Conservation (phyloP, 1,140 invertebrate species). For the Atta cephalotes region DNA sequence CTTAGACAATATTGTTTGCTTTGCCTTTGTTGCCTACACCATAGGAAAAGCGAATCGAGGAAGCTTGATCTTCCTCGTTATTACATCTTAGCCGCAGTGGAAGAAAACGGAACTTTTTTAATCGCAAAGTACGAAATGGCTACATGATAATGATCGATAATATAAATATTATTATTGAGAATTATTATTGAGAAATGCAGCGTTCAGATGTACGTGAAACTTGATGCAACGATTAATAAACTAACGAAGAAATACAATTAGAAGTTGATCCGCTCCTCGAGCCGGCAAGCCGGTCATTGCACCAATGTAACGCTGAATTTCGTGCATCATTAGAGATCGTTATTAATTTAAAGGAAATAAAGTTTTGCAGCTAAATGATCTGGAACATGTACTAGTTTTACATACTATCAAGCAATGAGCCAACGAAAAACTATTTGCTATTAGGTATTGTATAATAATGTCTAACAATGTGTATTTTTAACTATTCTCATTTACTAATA, state of each 20-base stretch:
- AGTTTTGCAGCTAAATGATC: conserved; percentile 52
- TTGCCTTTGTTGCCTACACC: conserved; percentile 38
- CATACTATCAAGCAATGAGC: background rate
- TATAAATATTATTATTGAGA: too few relatives aligned
- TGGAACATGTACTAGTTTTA: conserved; percentile 34
- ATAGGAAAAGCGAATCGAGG: conserved; percentile 9
- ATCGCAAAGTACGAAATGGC: background rate
- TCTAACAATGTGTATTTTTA: conserved; percentile 14
- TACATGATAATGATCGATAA: background rate
- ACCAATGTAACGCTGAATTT: conserved; percentile 18
- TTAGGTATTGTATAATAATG: background rate
- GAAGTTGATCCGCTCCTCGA: conserved; percentile 35
- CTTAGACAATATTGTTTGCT: conserved; percentile 63
- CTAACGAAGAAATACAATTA: conserved; percentile 44
- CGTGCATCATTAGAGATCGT: conserved; percentile 59
- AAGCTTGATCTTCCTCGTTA: conserved; percentile 38
- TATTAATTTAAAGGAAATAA: conserved; percentile 55
- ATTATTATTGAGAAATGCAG: conserved; percentile 9
- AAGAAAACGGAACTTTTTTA: conserved; percentile 35
- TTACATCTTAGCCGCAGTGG: conserved; percentile 15
- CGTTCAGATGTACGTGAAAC: conserved; percentile 2
- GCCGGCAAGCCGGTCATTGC: background rate
- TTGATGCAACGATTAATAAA: background rate
- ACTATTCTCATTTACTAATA: conserved; percentile 43
- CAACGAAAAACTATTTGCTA: conserved; percentile 20